Evolutionary conservation across 2,888 invertebrate species (phyloP), one percentile per base, ranked within the genome.

Genomic region (Tetragonisca angustula): DNA sequence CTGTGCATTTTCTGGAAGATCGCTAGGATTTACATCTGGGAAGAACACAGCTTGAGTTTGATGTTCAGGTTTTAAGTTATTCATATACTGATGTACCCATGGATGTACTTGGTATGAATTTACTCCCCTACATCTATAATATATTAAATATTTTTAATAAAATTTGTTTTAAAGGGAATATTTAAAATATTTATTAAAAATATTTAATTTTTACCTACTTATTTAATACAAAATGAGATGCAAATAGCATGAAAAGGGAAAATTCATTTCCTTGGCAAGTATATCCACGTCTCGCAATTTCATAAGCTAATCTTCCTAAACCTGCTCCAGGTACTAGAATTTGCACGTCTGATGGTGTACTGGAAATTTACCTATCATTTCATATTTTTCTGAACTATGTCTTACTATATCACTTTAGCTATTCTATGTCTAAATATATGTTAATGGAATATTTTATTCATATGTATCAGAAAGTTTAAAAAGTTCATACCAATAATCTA

Each of bases 181-280:
- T 27, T 43, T 43, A 43, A 43, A 43, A 43, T 6, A 59, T 62
- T 67, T 49, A 13, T 32, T n/a, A 24, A 62, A 62, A 15, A 9
- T 15, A 24, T 43, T 62, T 43, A 17, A 59, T 17, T 15, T 21
- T 36, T 49, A 84, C 94, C 94, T 94, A 98, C 95, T 97, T 96
- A 95, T 99, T 99, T 67, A 99, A 95, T 79, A 99, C 97, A 94
- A 99, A 99, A 95, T 99, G 98, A 67, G 99, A 99, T 0, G 98
- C 98, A 90, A 99, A 98, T 71, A 99, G 95, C 99, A 99, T 99
- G 94, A 98, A 99, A 61, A 99, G 96, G 50, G 98, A 99, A 95
- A 99, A 99, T 95, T 99, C 99, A 94, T 99, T 99, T 87, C 99
- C 99, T 95, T 99, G 98, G 91, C 99, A 99, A 17, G 96, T 96